phyloP scores from a whole-genome alignment of 2,888 invertebrate species.

The Brenthis ino region DNA sequence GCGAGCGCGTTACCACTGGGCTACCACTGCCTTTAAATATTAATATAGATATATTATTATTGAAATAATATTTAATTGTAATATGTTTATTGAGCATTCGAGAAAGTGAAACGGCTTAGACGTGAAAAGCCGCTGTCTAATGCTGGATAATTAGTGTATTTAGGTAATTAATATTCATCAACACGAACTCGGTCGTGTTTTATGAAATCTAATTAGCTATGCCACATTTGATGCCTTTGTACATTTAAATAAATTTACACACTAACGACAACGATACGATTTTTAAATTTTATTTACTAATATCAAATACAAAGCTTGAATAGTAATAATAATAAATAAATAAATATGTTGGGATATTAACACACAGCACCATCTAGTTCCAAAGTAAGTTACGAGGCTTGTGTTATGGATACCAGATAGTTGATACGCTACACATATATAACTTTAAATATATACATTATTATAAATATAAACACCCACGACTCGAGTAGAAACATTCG shows the following conservation, averaged over 20 bases:
- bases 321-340: background rate
- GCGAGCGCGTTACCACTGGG: no score
- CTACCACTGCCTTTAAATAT: no score
- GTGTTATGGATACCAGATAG: no score
- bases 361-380: no score
- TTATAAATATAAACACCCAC: no score
- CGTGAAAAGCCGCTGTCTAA: constrained; percentile 25
- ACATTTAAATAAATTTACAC: constrained; percentile 16
- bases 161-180: constrained; percentile 39
- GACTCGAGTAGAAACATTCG: no score
- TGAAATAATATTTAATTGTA: background rate
- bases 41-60: background rate
- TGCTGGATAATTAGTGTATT: constrained; percentile 35
- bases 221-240: constrained; percentile 32
- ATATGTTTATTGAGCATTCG: constrained; percentile 9
- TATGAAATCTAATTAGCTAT: constrained; percentile 35
- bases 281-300: background rate
- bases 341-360: no score
- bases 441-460: no score
- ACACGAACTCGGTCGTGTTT: constrained; percentile 37
- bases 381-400: no score
- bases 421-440: no score
- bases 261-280: constrained; percentile 2
- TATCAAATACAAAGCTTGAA: background rate
- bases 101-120: constrained; percentile 28